These are phyloP conservation scores for Bubo blakistoni DNA, from an alignment of 2,113 vertebrate genomes.

Conservation along the genomic window DNA sequence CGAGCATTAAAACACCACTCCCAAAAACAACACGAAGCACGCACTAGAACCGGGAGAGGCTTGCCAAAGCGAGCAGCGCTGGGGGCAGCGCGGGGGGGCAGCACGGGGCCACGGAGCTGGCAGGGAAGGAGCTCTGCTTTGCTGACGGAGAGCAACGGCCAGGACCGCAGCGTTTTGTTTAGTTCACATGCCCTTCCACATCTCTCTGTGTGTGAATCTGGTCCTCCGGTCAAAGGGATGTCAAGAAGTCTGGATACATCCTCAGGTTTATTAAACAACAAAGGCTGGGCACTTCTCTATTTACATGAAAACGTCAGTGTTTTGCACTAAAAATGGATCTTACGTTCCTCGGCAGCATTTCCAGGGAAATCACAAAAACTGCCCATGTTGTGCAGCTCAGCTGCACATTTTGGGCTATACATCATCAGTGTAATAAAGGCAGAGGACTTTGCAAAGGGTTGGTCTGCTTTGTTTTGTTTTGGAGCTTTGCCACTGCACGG, in stretches of 20 bases:
- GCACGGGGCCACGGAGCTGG: rapidly evolving
- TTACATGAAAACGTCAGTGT: not conserved
- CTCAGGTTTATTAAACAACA: not conserved
- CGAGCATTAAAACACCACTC: not conserved
- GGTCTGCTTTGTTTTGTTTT: not conserved
- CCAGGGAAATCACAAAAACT: not conserved
- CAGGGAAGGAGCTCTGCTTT: not conserved
- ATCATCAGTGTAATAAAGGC: rapidly evolving
- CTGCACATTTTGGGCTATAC: not conserved
- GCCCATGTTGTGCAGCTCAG: not conserved
- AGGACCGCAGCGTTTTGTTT: rapidly evolving
- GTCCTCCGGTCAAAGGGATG: not conserved
- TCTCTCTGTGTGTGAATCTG: not conserved
- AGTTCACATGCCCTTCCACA: not conserved
- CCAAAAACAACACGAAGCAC: not conserved
- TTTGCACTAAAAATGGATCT: not conserved
- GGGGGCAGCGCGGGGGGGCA: not conserved
- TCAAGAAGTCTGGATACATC: not conserved
- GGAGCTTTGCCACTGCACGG: not conserved
- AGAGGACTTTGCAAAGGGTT: not conserved
- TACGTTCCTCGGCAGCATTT: not conserved
- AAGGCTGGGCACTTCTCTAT: not conserved
- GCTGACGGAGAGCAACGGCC: not conserved
- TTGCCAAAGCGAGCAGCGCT: not conserved
- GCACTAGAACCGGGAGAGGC: too few species aligned